These are phyloP conservation scores for Neosalanx taihuensis DNA, from an alignment of 2,797 vertebrate species.

Conservation along the genomic window DNA sequence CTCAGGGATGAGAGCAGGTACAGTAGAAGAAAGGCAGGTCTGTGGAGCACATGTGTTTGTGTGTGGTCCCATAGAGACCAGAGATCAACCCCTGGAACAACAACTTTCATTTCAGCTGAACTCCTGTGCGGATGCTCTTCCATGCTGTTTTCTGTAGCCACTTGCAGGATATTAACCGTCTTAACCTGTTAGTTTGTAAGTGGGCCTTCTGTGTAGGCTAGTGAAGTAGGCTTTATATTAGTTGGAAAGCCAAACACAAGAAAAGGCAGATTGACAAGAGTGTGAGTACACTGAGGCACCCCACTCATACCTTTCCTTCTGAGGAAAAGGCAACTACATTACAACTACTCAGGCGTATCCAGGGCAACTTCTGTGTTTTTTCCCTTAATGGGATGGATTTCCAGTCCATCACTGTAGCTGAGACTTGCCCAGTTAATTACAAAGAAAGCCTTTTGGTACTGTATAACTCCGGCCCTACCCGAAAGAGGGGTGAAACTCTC, in stretches of 20 bases:
- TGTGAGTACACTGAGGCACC: not conserved
- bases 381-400: not conserved
- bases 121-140: not conserved
- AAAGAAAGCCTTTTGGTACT: not conserved
- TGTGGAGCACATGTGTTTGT: not conserved
- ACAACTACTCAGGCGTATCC: not conserved
- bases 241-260: not conserved
- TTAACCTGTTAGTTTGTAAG: not conserved
- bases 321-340: not conserved
- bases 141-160: not conserved
- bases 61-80: not conserved
- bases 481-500: constrained; percentile 52
- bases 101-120: not conserved
- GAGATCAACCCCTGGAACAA: not conserved
- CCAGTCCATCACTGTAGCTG: not conserved
- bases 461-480: not conserved
- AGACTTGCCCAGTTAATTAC: not conserved
- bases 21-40: not conserved
- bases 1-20: not conserved
- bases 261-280: not conserved
- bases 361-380: not conserved
- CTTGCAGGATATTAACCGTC: not conserved
- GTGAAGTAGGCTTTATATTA: not conserved
- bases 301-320: not conserved
- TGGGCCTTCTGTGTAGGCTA: not conserved